Base-by-base conservation (phyloP, 2,113 vertebrate genomes). In the Corydoras maculifer region DNA sequence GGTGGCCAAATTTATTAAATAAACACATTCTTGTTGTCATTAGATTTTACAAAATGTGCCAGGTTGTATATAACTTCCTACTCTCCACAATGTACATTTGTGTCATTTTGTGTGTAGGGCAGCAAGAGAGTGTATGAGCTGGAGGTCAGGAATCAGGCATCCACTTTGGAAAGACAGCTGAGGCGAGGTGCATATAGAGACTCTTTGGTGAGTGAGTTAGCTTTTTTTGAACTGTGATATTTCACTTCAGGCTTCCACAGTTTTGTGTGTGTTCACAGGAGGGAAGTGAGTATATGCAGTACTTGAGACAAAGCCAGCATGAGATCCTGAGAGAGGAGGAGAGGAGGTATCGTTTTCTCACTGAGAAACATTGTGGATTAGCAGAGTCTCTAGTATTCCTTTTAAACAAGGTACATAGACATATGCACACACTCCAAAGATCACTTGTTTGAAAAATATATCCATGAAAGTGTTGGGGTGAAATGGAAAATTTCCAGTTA, bases 331-430 rank as follows among this genome's bases (percentile, higher is more conserved):
- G 91, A 79, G 95, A 99, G 78, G 93, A 99, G 85, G 94, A 93
- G 80, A 90, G 95, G 29, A 91, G 96, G 69, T 98, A 98, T 67
- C 95, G 95, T 51, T 99, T 98, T 85, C 82, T 99, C 77, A 94
- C 94, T 0, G 96, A 99, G 82, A 97, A 95, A 78, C 95, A 98
- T 84, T 93, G 93, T 63, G 82, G 88, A 32, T 86, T 90, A 58
- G 86, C 85, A n/a, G 89, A 91, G 79, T 88, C 89, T 2, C 82
- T 91, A 5, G 78, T 90, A 8, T 91, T 86, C 68, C 84, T 91
- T 49, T 83, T 91, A 64, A 90, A 85, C 79, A 90, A 90, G 89
- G 90, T 90, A 48, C 59, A 79, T 4, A 58, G 9, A 65, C 60
- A 53, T 15, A 55, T 31, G 29, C 30, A 68, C 31, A 50, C 72